phyloP scores from a whole-genome alignment of 2,888 invertebrate genomes.

The Quadriops clusia region DNA sequence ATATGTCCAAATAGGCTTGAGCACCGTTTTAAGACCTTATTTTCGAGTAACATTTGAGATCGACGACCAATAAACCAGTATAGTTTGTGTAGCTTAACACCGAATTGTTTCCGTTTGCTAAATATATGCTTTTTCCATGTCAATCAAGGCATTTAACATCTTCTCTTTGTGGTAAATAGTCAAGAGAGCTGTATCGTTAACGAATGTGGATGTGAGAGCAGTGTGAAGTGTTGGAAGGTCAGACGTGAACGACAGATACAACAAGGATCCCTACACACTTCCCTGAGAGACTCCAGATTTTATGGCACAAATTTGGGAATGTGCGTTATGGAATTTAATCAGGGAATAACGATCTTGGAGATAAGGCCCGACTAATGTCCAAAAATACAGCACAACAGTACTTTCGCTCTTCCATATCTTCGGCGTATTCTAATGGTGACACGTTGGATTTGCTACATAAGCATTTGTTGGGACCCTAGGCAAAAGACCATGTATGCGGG shows the following conservation, averaged over 20 bases:
- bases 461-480: too few species aligned
- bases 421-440: constrained; percentile 1
- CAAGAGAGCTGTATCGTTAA: constrained; percentile 16
- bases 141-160: constrained; percentile 5
- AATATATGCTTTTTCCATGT: constrained; percentile 6
- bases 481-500: too few species aligned
- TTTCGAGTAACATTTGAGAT: constrained; percentile 5
- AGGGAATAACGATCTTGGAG: too few species aligned
- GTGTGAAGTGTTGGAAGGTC: constrained; percentile 12
- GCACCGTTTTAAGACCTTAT: constrained; percentile 5
- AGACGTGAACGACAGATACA: constrained; percentile 14
- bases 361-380: constrained; percentile 4
- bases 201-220: constrained; percentile 13
- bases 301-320: too few species aligned
- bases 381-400: constrained; percentile 7
- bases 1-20: constrained; percentile 8
- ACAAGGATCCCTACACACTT: constrained; percentile 15
- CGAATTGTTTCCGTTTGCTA: constrained; percentile 4
- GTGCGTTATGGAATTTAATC: too few species aligned
- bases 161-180: constrained; percentile 4
- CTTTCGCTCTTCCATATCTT: constrained; percentile 4
- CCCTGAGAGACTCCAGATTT: too few species aligned
- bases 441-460: constrained; percentile 6
- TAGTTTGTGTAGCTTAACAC: constrained; percentile 5
- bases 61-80: constrained; percentile 7